Evolutionary conservation across 1,140 invertebrate species (phyloP).

Genomic region (Heliconius melpomene): DNA sequence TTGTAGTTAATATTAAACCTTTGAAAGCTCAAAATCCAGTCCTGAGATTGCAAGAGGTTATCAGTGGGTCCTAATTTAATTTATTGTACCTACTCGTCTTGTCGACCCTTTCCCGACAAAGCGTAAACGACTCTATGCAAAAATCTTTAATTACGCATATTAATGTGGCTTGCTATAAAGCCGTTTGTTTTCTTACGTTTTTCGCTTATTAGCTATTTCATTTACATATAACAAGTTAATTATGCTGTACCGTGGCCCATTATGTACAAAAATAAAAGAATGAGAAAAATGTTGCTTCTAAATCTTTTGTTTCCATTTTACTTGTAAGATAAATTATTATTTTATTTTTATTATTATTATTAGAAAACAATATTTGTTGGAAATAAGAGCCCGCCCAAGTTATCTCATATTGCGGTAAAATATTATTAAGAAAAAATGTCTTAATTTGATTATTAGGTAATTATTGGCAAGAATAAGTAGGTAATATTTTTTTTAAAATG

Average conservation of each 20-base stretch:
- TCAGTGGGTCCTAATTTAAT: constrained; percentile 73
- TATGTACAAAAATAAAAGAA: constrained; percentile 33
- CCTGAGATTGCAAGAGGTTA: constrained; percentile 67
- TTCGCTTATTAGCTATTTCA: constrained; percentile 31
- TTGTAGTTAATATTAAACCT: constrained; percentile 48
- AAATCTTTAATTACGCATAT: constrained; percentile 52
- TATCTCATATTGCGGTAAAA: background rate
- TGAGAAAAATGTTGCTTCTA: constrained; percentile 33
- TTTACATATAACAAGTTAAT: constrained; percentile 39
- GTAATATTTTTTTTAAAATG: too few species aligned
- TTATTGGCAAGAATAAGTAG: too few species aligned
- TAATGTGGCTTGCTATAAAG: constrained; percentile 25
- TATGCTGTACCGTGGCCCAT: constrained; percentile 28
- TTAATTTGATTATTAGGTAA: too few species aligned
- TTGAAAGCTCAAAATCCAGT: constrained; percentile 42
- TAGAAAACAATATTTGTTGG: constrained; percentile 26
- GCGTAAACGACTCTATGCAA: constrained; percentile 60
- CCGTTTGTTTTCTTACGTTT: constrained; percentile 33
- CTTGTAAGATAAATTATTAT: constrained; percentile 30
- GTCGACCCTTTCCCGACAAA: constrained; percentile 60
- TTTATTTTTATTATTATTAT: too few species aligned
- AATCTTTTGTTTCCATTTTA: constrained; percentile 35
- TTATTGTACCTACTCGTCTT: constrained; percentile 63
- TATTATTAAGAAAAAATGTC: background rate
- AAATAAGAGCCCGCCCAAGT: background rate